Evolutionary conservation across 2,888 invertebrate species (phyloP), one percentile per base, ranked within the genome.

Genomic region (Poecilobothrus nobilitatus): DNA sequence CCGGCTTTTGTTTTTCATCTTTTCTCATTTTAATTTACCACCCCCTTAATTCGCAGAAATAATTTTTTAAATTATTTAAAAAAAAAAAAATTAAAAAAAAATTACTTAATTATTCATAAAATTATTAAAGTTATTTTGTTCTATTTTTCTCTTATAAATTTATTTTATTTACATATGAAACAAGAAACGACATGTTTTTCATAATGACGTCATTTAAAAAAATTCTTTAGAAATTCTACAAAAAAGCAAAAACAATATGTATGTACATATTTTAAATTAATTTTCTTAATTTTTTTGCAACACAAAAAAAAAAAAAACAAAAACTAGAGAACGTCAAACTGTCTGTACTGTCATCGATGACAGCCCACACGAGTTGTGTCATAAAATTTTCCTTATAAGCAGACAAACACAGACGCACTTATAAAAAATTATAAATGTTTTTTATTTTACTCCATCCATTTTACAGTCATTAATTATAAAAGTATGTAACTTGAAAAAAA

Each of bases 291-390:
- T 53, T 27, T 27, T 27, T 53, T 53, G 4, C 53, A 18, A 53
- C 18, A 53, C 5, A 53, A 18, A 53, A 15, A 53, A 53, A 44
- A 12, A 44, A 44, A 44, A 34, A 34, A 34, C 34, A 34, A 34
- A 10, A 37, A 3, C 10, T 1, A 37, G 8, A 37, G 8, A 37
- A 53, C 53, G 53, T 53, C 53, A 53, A 53, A n/a, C 15, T 53
- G 53, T 53, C 53, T 53, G 18, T 18, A 53, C 6, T 53, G 53
- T 53, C 53, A 53, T n/a, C 53, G 53, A 53, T 53, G 53, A 53
- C 53, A 53, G 53, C 53, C 53, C 53, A 53, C 53, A 53, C 53
- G 53, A 53, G 53, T 53, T 53, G 53, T 53, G 53, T 53, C 53
- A 53, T 18, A 15, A n/a, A 53, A 53, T 53, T 53, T 15, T 53